A percentile compares a stretch with the other conserved stretches of the same genome.
Conservation (phyloP, 2,113 vertebrate genomes). For the Centrocercus urophasianus region DNA sequence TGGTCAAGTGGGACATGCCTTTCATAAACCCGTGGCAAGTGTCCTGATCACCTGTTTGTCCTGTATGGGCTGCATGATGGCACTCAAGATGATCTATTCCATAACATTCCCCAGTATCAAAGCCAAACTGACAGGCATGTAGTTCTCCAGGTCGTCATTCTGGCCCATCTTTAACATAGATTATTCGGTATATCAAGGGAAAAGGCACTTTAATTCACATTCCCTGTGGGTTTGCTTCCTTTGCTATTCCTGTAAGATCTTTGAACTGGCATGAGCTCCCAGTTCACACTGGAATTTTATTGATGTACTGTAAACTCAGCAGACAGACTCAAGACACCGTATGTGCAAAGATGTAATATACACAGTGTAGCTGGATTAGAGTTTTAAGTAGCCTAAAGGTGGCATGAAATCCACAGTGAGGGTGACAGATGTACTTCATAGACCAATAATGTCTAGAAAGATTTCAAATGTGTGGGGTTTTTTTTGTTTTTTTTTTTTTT, state of each 20-base stretch:
- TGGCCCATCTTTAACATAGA: not conserved
- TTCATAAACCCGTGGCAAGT: not conserved
- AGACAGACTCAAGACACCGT: not conserved
- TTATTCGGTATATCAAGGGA: not conserved
- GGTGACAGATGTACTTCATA: not conserved
- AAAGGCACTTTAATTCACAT: not conserved
- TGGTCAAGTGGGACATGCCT: not conserved
- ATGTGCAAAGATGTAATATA: not conserved
- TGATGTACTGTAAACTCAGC: not conserved
- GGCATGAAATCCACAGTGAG: accelerated
- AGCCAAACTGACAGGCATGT: not conserved
- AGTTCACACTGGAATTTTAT: not conserved
- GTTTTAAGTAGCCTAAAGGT: not conserved
- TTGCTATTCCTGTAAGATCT: not conserved
- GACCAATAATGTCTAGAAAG: not conserved
- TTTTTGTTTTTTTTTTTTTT: not conserved
- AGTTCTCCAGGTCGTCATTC: not conserved
- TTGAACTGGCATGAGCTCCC: accelerated
- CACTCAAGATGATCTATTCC: not conserved
- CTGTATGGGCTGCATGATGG: not conserved
- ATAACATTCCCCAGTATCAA: not conserved
- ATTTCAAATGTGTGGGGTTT: not conserved
- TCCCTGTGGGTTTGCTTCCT: not conserved
- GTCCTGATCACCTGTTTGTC: not conserved
- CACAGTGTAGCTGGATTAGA: not conserved